Evolutionary conservation across 2,888 invertebrate species (phyloP), one percentile per base, ranked within the genome.

Genomic region (Thecocarcelia acutangulata): DNA sequence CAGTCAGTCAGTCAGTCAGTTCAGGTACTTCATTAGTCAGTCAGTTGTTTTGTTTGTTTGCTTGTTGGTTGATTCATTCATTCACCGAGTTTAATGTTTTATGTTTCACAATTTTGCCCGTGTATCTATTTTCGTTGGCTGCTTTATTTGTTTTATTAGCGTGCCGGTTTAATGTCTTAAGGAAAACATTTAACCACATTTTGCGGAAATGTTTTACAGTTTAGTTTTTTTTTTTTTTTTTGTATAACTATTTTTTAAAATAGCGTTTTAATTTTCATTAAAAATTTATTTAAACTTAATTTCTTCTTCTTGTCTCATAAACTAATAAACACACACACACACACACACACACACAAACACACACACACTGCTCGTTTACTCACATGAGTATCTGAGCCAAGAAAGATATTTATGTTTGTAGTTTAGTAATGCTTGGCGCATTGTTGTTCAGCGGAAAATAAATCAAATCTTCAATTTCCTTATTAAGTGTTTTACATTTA

Each of bases 201-300:
- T 82, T 82, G 78, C 78, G 78, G 82, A 82, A 82, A 82, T 78
- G 82, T 82, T 82, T 82, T 82, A 78, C 82, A 78, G 78, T 82
- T 74, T 77, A 64, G 48, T 46, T 54, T 54, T 59, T n/a, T 42
- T 46, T 21, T 52, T 63, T 40, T 54, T 28, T n/a, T n/a, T n/a
- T n/a, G n/a, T n/a, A 13, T 17, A 44, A 19, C 17, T 28, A 24
- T 79, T 58, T 21, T 68, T 70, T 59, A 37, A 56, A 56, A 78
- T 58, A 61, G 54, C 28, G 50, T 68, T 66, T 76, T 66, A 68
- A 46, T 76, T 64, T 77, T 73, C 48, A 42, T 69, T 74, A 58
- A 69, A 59, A 61, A 72, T 73, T 66, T 72, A 24, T 58, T 68
- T 75, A 56, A 54, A 56, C 52, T 64, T 58, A 70, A 56, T 19